Conservation (phyloP, 2,113 vertebrate species). For the Nibea coibor region DNA sequence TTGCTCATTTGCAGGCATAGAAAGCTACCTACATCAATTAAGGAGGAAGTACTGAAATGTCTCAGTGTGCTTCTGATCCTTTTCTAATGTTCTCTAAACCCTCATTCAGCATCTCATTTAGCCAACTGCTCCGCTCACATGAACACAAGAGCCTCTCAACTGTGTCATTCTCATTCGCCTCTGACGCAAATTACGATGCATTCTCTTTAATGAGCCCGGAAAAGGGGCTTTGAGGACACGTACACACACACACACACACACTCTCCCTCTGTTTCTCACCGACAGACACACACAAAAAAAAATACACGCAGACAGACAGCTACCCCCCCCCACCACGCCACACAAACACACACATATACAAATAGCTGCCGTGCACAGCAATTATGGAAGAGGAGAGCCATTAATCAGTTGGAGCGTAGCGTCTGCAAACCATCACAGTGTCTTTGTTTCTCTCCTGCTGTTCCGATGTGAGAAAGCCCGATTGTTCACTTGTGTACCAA, state of each 20-base stretch:
- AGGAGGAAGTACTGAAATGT: constrained; percentile 18
- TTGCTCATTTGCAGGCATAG: constrained; percentile 33
- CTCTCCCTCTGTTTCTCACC: not conserved
- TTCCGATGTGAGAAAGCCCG: constrained; percentile 63
- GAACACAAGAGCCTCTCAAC: constrained; percentile 57
- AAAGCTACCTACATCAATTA: constrained; percentile 7
- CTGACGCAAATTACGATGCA: constrained; percentile 59
- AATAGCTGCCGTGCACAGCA: constrained; percentile 63
- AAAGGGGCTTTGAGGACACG: constrained; percentile 45
- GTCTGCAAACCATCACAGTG: constrained; percentile 58
- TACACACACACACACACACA: not conserved
- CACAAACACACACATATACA: constrained; percentile 6
- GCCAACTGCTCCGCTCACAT: constrained; percentile 35
- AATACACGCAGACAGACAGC: constrained; percentile 8
- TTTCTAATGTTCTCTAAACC: constrained; percentile 47
- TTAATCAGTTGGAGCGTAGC: constrained; percentile 69
- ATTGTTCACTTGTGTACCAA: constrained; percentile 46
- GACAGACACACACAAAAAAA: constrained; percentile 7
- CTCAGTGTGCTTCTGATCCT: constrained; percentile 27
- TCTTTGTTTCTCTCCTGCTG: constrained; percentile 71
- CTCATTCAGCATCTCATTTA: constrained; percentile 51
- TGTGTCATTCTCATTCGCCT: constrained; percentile 52
- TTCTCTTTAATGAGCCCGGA: constrained; percentile 67
- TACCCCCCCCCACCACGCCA: not conserved
- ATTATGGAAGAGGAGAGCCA: constrained; percentile 69